Base-by-base conservation (phyloP, 2,797 vertebrate genomes). In the Agapornis canus region DNA sequence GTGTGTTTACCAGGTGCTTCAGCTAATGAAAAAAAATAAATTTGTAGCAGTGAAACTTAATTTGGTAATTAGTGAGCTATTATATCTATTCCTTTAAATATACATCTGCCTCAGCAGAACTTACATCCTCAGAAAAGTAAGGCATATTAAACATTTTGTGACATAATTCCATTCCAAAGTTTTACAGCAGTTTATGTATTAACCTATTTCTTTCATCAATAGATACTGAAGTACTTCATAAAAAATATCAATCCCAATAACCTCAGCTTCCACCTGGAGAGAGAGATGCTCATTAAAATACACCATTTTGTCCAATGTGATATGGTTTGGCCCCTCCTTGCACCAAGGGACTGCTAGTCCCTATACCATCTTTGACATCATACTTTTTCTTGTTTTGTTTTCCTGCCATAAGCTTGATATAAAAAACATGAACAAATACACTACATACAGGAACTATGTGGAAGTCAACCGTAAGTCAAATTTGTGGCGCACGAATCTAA, bases 21-120 rank as follows among this genome's bases (percentile, higher is more conserved):
- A 89, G 21, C 37, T 86, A 92, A 88, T 61, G n/a, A 54, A 68
- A 90, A 90, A 63, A 89, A 49, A 39, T 12, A 82, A 83, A 26
- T 54, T 52, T 25, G 5, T 43, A 86, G 64, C 26, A 45, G 7
- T n/a, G 15, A 86, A 57, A 81, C 42, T 76, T 69, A 61, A 54
- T 90, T 86, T 86, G 54, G 11, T 79, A 72, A 68, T 61, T 83
- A 83, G 83, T 71, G 48, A 43, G 22, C n/a, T 89, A 39, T 57
- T n/a, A 43, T 23, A 83, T 39, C 29, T 60, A 20, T 64, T 78
- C 18, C 27, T 72, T 69, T 52, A 79, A 80, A 73, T 45, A 82
- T 25, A 6, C 4, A 70, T 66, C 40, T 66, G 39, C 35, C 63
- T 70, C 57, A 78, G 63, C 22, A 79, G 63, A 82, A 63, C 13